Evolutionary conservation across 2,888 invertebrate species (phyloP).

Genomic region (Onthophagus sagittarius): DNA sequence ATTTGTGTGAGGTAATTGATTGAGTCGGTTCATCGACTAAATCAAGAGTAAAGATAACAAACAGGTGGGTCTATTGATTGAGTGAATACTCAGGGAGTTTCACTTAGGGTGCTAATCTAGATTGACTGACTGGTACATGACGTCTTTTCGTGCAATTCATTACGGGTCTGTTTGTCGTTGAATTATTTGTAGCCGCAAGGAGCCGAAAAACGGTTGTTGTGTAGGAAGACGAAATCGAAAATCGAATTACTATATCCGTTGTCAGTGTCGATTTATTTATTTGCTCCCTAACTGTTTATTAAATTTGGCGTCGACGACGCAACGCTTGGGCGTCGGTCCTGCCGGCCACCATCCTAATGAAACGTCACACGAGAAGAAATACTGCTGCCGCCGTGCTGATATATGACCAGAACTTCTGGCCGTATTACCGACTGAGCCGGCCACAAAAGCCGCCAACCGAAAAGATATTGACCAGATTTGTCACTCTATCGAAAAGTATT

Average conservation of each 20-base stretch:
- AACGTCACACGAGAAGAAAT: constrained; percentile 39
- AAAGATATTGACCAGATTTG: constrained; percentile 46
- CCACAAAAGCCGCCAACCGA: constrained; percentile 55
- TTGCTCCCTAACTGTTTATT: constrained; percentile 11
- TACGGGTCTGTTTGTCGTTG: background rate
- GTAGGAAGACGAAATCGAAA: background rate
- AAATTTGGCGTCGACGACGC: background rate
- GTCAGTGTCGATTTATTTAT: constrained; percentile 8
- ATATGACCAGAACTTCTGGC: constrained; percentile 44
- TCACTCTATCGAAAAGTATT: constrained; percentile 41
- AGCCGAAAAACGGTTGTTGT: background rate
- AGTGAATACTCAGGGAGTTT: background rate
- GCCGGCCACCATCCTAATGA: constrained; percentile 34
- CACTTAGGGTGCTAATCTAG: background rate
- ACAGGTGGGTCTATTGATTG: background rate
- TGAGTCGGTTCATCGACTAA: too few relatives aligned
- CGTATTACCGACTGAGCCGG: constrained; percentile 46
- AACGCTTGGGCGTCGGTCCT: background rate
- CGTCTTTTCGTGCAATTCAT: background rate
- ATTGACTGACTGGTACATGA: background rate
- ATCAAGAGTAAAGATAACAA: background rate
- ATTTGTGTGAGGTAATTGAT: too few relatives aligned
- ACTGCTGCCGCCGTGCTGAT: constrained; percentile 41
- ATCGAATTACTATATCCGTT: constrained; percentile 8
- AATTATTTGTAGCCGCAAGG: background rate